A percentile compares a stretch with the other conserved stretches of the same genome.
These are phyloP conservation scores for Spisula solida DNA, from an alignment of 2,888 invertebrate genomes.

Conservation along the genomic window DNA sequence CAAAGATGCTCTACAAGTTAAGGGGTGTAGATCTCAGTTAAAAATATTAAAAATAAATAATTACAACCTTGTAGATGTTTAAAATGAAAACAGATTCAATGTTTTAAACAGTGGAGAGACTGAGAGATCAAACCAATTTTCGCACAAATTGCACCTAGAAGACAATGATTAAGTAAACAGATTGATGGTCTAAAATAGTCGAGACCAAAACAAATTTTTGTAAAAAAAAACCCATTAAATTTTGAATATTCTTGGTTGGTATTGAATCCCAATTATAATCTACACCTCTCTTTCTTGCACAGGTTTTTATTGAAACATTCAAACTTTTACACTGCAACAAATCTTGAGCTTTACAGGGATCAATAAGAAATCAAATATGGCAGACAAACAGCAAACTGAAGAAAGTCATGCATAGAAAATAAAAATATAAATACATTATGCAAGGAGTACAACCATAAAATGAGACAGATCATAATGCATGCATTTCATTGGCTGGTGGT, in stretches of 20 bases:
- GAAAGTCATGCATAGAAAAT: conserved; percentile 54
- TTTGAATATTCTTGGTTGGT: too few relatives aligned
- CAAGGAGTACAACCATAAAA: conserved; percentile 22
- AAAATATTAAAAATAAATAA: conserved; percentile 19
- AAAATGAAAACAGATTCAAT: not conserved
- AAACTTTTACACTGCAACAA: conserved; percentile 34
- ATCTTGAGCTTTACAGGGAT: conserved; percentile 73
- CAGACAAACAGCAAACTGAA: conserved; percentile 65
- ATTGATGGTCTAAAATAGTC: too few relatives aligned
- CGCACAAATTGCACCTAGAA: too few relatives aligned
- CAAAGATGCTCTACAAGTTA: not conserved
- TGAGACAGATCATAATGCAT: conserved; percentile 56
- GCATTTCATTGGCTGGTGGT: conserved; percentile 61
- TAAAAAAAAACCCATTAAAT: too few relatives aligned
- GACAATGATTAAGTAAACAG: too few relatives aligned
- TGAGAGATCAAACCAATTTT: too few relatives aligned
- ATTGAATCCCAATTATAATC: not conserved
- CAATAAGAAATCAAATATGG: conserved; percentile 83
- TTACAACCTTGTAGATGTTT: conserved; percentile 13
- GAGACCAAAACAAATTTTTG: too few relatives aligned
- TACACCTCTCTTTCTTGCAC: not conserved
- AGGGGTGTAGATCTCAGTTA: not conserved
- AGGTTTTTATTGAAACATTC: not conserved
- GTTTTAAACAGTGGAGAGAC: too few relatives aligned
- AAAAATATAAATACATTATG: conserved; percentile 4